A percentile compares a stretch with the other conserved stretches of the same genome.
phyloP scores from a whole-genome alignment of 2,113 vertebrate genomes.

The Mesoclemmys tuberculata region DNA sequence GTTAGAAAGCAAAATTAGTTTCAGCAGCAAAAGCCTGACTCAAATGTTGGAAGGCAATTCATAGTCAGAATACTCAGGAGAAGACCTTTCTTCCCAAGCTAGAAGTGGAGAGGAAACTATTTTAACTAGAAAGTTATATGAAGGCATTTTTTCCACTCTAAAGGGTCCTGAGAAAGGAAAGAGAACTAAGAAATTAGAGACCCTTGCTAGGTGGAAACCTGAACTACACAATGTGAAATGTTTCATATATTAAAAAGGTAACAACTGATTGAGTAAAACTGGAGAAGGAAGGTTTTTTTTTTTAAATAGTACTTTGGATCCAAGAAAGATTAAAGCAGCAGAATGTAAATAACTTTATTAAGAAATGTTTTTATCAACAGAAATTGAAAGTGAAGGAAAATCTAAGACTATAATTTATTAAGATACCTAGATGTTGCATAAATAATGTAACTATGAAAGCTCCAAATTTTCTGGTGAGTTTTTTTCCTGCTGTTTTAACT shows the following conservation, averaged over 20 bases:
- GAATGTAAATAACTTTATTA: not conserved
- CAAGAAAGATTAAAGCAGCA: not conserved
- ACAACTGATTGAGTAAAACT: not conserved
- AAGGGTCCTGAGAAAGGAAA: not conserved
- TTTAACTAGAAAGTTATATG: constrained; percentile 47
- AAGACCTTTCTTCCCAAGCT: not conserved
- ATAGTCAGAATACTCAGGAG: constrained; percentile 16
- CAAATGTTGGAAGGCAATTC: constrained; percentile 36
- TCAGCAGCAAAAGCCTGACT: not conserved
- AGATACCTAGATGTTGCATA: not conserved
- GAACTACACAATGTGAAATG: not conserved
- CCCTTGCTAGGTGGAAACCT: not conserved
- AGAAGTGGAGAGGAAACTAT: not conserved
- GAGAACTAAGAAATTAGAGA: not conserved
- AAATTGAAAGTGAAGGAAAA: not conserved
- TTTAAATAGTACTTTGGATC: not conserved
- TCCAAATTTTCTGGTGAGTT: not conserved
- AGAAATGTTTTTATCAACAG: not conserved
- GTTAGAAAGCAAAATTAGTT: constrained; percentile 29
- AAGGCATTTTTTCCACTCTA: not conserved
- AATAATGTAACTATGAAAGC: not conserved
- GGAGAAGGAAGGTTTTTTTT: not conserved
- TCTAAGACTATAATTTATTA: not conserved
- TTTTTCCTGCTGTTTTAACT: not conserved
- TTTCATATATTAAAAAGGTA: not conserved